Evolutionary conservation across 1,140 invertebrate genomes (phyloP), one percentile per base, ranked within the genome.

Genomic region (Pygmarrhopalites habei): DNA sequence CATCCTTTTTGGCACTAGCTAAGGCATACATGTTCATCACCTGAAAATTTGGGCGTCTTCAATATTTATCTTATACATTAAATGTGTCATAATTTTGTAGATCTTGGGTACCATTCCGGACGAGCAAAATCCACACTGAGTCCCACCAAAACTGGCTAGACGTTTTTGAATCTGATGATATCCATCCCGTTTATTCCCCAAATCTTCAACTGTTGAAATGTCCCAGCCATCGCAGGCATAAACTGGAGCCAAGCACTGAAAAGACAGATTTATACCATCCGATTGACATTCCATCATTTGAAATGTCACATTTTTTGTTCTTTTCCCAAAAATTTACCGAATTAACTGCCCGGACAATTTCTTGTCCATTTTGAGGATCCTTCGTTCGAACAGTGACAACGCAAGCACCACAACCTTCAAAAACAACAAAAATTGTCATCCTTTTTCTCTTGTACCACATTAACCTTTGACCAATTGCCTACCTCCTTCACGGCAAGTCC

Each of bases 161-260:
- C 92, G 0, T 89, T 90, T 15, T 23, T 53, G 51, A 5, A 53
- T 29, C 5, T 12, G 28, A 23, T 53, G 89, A 87, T 39, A 92
- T 74, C 3, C 87, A 87, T 76, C 92, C 89, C 15, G 88, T 77
- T 0, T 90, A 92, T 1, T 53, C 12, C 51, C 51, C 51, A n/a
- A n/a, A n/a, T n/a, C n/a, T n/a, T n/a, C n/a, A n/a, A n/a, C n/a
- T n/a, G n/a, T n/a, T n/a, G n/a, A n/a, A n/a, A n/a, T n/a, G n/a
- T n/a, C n/a, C n/a, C n/a, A n/a, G n/a, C n/a, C n/a, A n/a, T n/a
- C n/a, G 70, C 85, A 88, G 17, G 80, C 80, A 59, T 85, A 81
- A n/a, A 89, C 73, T 17, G 86, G 81, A 1, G 84, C 82, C 25
- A 90, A 72, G 72, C 87, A 89, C 85, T 87, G 70, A 29, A 75